phyloP scores from a whole-genome alignment of 2,113 vertebrate species.

The Orcinus orca region DNA sequence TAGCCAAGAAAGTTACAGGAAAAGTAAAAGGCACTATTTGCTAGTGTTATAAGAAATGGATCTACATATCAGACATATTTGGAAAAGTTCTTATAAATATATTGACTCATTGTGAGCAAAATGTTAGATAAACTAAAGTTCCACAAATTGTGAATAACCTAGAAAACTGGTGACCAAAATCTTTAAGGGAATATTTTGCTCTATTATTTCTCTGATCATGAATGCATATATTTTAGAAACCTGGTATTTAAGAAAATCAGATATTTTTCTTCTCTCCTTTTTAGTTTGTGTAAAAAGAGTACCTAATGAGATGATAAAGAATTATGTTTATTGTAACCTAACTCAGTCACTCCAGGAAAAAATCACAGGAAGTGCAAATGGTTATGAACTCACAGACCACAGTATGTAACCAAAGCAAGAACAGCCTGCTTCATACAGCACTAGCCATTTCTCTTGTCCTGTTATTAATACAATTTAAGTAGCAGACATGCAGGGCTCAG shows the following conservation, averaged over 20 bases:
- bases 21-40: slow-evolving; percentile 62
- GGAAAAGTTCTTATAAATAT: background rate
- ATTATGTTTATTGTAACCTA: background rate
- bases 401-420: background rate
- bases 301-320: background rate
- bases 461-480: background rate
- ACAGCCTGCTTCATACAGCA: fast-evolving
- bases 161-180: background rate
- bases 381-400: background rate
- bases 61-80: background rate
- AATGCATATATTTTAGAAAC: background rate
- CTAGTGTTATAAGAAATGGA: slow-evolving; percentile 13
- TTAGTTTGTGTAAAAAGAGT: background rate
- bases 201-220: background rate
- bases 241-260: background rate
- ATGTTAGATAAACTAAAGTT: background rate
- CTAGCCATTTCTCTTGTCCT: background rate
- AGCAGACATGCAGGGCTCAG: background rate
- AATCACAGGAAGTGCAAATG: background rate
- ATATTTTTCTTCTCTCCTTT: background rate
- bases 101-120: background rate
- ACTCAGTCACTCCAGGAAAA: background rate
- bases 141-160: background rate
- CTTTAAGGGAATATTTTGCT: background rate
- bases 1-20: slow-evolving; percentile 68